Evolutionary conservation across 64 coral and sea anemone species (phyloP), one percentile per base, ranked within the genome.

Genomic region (Platygyra sinensis): DNA sequence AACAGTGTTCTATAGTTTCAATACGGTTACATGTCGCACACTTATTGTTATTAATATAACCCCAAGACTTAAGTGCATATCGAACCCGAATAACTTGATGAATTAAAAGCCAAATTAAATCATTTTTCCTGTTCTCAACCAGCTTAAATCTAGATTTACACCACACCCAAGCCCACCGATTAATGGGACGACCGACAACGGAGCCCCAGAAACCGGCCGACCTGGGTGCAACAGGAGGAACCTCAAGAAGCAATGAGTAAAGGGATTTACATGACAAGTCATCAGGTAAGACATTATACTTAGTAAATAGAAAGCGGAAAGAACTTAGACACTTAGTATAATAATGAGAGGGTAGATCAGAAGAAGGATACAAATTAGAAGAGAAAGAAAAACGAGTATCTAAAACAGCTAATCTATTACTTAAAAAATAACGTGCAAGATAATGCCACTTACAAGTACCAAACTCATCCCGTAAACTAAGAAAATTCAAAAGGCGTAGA

Each of bases 1-100:
- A 91, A 62, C 79, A 72, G 22, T 90, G 65, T 5, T 81, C 38
- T 17, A 54, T 13, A 12, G 88, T 90, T 73, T 90, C 88, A 19
- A 8, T 5, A 1, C 27, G 10, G 1, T 30, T 14, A 42, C 75
- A 82, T 18, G 63, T 1, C 1, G 79, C 31, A 20, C 79, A 82
- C 8, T 22, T 61, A 6, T 62, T 14, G 0, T 16, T 2, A 3
- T 0, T 19, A 2, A 82, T 60, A 2, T 74, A 90, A 0, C 67
- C 78, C 89, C 89, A 90, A n/a, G 28, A 22, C 11, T 73, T 25
- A 8, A 90, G 10, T 0, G 16, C 6, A 6, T 82, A 73, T 36
- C 51, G 61, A 0, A 90, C 78, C 4, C 11, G 2, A 4, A 82
- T 15, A 0, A n/a, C 50, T 18, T 49, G 10, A 1, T 75, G 67